Evolutionary conservation across 2,888 invertebrate genomes (phyloP), one percentile per base, ranked within the genome.

Genomic region (Epinotia nisella): DNA sequence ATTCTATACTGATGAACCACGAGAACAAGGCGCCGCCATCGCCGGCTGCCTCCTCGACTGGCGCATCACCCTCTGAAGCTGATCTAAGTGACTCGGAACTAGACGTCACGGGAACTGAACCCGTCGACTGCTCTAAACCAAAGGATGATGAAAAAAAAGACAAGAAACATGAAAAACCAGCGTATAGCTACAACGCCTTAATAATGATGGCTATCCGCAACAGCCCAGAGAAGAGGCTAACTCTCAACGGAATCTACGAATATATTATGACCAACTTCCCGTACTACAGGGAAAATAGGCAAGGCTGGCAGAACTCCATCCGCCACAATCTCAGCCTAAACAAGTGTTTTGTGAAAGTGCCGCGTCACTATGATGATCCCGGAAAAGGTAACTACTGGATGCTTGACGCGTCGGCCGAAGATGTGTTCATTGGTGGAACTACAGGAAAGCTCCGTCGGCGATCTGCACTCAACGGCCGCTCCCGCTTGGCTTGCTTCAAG

Each of bases 341-440:
- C 93, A 99, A 99, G 92, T 99, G 99, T 87, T 99, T 99, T 89
- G 98, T 99, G 53, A 99, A 99, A 94, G 98, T 98, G 59, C 98
- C 98, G 1, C 94, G 99, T 15, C 98, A 98, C 85, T 99, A 99
- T 92, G 99, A 99, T 90, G 99, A 99, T 86, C 99, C 99, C 0
- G 99, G 99, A 1, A 99, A 99, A 88, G 99, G 99, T 0, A 99
- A 99, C 92, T 99, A 99, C 91, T 99, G 99, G 99, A 99, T 99
- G 99, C 89, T 99, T 82, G 99, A 99, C 87, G 98, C 99, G 4
- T 98, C 98, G 51, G 97, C 98, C 60, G 99, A 99, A 85, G 99
- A 99, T 83, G 99, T 99, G 24, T 99, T 99, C 87, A 99, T 99
- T 83, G 99, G 99, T 0, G 98, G 98, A 0, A 98, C 98, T 0